phyloP scores from a whole-genome alignment of 2,888 invertebrate genomes.

The Exocentrus adspersus region DNA sequence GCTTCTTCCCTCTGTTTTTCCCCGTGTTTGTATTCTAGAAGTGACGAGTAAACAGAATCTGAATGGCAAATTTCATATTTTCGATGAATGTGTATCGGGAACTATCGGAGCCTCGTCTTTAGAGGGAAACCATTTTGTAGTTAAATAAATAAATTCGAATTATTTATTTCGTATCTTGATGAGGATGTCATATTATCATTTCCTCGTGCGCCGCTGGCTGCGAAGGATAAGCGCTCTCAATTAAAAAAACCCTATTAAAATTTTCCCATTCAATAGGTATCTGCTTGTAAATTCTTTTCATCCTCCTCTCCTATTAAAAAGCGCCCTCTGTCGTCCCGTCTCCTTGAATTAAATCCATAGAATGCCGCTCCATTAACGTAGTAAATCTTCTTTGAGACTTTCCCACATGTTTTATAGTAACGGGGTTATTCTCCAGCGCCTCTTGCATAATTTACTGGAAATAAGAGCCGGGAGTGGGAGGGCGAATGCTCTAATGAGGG shows the following conservation, averaged over 20 bases:
- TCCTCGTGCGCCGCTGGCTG: too few species aligned
- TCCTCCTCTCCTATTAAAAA: not conserved
- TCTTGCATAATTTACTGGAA: not conserved
- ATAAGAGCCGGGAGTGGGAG: not conserved
- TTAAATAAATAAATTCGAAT: too few species aligned
- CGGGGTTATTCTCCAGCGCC: not conserved
- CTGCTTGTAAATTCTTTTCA: not conserved
- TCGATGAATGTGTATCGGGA: constrained; percentile 1
- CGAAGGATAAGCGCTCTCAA: too few species aligned
- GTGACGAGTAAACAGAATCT: constrained; percentile 12
- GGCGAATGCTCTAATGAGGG: not conserved
- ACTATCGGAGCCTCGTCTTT: constrained; percentile 1
- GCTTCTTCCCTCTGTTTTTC: not conserved
- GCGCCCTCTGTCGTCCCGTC: not conserved
- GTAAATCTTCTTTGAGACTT: not conserved
- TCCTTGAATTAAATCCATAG: not conserved
- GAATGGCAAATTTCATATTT: constrained; percentile 14
- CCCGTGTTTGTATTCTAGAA: constrained; percentile 1
- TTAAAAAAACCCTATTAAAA: too few species aligned
- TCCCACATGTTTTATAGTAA: not conserved
- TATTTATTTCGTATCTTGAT: too few species aligned
- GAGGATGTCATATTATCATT: too few species aligned
- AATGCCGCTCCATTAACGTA: not conserved
- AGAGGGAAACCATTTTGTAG: not conserved
- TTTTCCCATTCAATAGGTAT: not conserved